Conservation (phyloP, 2,113 vertebrate genomes). For the Sinocyclocheilus anophthalmus region DNA sequence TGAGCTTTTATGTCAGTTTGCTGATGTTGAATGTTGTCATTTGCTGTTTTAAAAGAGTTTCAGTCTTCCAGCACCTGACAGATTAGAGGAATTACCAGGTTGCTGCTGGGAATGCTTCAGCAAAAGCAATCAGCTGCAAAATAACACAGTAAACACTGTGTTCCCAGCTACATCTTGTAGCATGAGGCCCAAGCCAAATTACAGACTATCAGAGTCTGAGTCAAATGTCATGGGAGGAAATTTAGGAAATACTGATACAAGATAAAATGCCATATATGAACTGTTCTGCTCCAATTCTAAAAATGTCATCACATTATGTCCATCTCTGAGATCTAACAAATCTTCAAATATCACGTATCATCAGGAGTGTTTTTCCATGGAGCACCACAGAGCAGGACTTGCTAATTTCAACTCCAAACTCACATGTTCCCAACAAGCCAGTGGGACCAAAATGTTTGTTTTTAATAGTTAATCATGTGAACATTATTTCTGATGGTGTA, state of each 20-base stretch:
- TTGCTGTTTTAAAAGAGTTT: neutral
- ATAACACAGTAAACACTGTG: neutral
- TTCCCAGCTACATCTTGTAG: neutral
- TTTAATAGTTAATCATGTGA: neutral
- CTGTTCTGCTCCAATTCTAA: neutral
- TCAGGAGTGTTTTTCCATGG: neutral
- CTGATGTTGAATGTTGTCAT: neutral
- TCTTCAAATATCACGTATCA: neutral
- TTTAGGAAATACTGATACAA: neutral
- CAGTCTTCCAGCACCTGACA: neutral
- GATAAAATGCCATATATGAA: neutral
- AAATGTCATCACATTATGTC: neutral
- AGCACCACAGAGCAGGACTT: neutral
- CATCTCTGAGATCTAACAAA: neutral
- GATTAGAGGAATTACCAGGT: constrained; percentile 42
- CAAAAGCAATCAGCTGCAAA: neutral
- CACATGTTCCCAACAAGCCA: neutral
- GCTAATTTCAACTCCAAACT: neutral
- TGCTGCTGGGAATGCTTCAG: constrained; percentile 15
- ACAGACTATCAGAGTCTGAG: neutral
- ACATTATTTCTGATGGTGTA: neutral
- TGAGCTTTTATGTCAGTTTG: neutral
- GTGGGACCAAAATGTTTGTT: neutral
- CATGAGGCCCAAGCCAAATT: neutral
- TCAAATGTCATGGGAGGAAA: neutral